A percentile compares a stretch with the other conserved stretches of the same genome.
phyloP scores from a whole-genome alignment of 2,888 invertebrate genomes.

The Cordylochernes scorpioides region DNA sequence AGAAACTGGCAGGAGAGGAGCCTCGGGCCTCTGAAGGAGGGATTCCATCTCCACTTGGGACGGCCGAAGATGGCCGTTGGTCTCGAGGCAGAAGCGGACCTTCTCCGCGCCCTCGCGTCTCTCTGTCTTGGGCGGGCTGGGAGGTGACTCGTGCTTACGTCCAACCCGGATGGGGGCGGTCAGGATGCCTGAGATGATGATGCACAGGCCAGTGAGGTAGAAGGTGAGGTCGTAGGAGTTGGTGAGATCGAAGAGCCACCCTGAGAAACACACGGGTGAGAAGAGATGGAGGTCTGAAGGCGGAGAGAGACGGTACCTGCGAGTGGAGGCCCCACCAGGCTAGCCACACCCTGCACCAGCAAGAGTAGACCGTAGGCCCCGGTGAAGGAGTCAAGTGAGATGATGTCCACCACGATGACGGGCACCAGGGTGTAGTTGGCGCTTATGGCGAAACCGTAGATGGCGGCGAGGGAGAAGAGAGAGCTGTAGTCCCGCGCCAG shows the following conservation, averaged over 20 bases:
- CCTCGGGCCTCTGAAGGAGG: too few species aligned
- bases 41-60: too few species aligned
- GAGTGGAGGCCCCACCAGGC: conserved; percentile 60
- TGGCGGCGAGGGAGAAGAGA: conserved; percentile 35
- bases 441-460: conserved; percentile 63
- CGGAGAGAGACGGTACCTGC: conserved; percentile 34
- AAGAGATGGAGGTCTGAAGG: neutral
- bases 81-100: too few species aligned
- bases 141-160: too few species aligned
- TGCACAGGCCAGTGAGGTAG: conserved; percentile 51
- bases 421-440: conserved; percentile 73
- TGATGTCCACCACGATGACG: conserved; percentile 61
- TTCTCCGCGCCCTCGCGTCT: too few species aligned
- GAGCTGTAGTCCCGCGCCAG: conserved; percentile 29
- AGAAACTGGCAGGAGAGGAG: too few species aligned
- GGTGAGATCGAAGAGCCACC: conserved; percentile 52
- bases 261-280: conserved; percentile 28
- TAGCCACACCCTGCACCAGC: conserved; percentile 63
- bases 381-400: conserved; percentile 60
- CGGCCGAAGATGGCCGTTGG: too few species aligned
- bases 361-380: conserved; percentile 65
- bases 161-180: too few species aligned
- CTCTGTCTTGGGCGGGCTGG: too few species aligned
- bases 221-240: conserved; percentile 45
- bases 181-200: conserved; percentile 41